A percentile compares a stretch with the other conserved stretches of the same genome.
Conservation (phyloP, 2,113 vertebrate genomes). For the Hemibagrus wyckioides region DNA sequence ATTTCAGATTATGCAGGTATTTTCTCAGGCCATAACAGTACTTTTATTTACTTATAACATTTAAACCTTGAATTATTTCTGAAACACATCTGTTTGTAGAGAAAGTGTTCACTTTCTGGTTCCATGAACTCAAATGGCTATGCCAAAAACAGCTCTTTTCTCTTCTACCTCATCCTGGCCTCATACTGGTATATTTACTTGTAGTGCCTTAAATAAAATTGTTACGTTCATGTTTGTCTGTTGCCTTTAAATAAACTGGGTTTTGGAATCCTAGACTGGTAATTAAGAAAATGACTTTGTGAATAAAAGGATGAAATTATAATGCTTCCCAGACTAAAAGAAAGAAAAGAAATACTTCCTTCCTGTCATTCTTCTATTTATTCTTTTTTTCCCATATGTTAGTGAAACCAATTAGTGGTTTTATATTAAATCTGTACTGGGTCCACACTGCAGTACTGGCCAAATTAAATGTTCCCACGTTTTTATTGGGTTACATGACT, state of each 20-base stretch:
- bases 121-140: not conserved
- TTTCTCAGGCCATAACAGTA: not conserved
- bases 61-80: not conserved
- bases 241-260: not conserved
- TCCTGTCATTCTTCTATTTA: not conserved
- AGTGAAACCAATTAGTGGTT: not conserved
- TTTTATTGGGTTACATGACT: not conserved
- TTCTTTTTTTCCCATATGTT: not conserved
- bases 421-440: not conserved
- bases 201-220: constrained; percentile 42
- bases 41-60: not conserved
- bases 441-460: not conserved
- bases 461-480: not conserved
- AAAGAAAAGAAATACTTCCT: not conserved
- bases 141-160: not conserved
- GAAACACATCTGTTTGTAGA: not conserved
- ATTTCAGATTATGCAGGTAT: not conserved
- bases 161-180: constrained; percentile 35
- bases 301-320: not conserved
- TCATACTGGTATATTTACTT: not conserved
- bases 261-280: not conserved
- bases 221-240: not conserved
- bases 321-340: not conserved
- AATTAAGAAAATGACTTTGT: not conserved
- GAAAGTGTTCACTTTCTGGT: not conserved